Percentiles rank a stretch among this genome's conserved stretches.
These are phyloP conservation scores for Tinamus guttatus DNA, from an alignment of 2,113 vertebrate genomes.

Conservation along the genomic window DNA sequence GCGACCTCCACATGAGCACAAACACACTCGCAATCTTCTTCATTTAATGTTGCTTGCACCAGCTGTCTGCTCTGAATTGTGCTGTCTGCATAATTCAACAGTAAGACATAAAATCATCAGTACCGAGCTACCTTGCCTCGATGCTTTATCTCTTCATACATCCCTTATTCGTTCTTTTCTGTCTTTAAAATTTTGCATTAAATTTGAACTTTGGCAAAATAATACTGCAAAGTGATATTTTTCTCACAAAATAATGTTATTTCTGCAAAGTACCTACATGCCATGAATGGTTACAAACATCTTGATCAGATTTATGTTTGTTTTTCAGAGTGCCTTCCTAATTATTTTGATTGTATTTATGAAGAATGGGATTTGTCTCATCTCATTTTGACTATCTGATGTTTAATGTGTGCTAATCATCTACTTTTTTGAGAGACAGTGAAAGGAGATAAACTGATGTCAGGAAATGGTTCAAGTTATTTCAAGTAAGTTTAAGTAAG, in stretches of 20 bases:
- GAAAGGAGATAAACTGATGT: neutral
- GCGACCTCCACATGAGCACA: neutral
- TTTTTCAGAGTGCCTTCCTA: neutral
- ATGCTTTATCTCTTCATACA: neutral
- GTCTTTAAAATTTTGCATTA: neutral
- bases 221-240: neutral
- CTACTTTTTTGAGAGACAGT: neutral
- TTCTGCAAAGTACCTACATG: neutral
- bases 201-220: neutral
- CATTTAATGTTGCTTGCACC: neutral
- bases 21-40: neutral
- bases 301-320: neutral
- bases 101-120: neutral
- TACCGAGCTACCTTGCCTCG: neutral
- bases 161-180: neutral
- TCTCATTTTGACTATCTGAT: neutral
- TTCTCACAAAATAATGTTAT: neutral
- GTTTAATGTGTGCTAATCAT: neutral
- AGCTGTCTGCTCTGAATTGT: neutral
- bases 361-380: neutral
- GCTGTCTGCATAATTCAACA: neutral
- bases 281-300: neutral
- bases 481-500: neutral
- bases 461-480: neutral
- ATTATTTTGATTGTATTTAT: neutral